These are phyloP conservation scores for Ctenicera cuprea DNA, from an alignment of 2,888 invertebrate species.

Conservation along the genomic window DNA sequence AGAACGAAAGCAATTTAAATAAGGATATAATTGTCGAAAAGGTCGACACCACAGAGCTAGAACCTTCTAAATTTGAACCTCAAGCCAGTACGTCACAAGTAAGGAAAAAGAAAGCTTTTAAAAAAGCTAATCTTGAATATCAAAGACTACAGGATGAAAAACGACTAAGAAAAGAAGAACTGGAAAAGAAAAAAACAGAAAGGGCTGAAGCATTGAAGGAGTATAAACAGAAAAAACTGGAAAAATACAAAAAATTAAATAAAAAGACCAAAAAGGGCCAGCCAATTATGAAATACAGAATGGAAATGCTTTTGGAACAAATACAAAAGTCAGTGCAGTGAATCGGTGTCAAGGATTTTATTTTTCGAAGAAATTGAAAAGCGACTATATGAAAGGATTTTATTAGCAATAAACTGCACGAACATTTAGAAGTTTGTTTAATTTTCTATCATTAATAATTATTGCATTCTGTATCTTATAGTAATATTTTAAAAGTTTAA, in stretches of 20 bases:
- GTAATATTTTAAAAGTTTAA: no score
- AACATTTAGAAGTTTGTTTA: no score
- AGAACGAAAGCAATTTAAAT: slow-evolving; percentile 59
- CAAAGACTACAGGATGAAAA: slow-evolving; percentile 77
- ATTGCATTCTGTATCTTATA: no score
- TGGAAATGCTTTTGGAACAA: slow-evolving; percentile 86
- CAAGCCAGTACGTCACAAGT: slow-evolving; percentile 57
- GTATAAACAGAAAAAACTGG: slow-evolving; percentile 82
- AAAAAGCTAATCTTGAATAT: slow-evolving; percentile 76
- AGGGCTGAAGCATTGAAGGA: slow-evolving; percentile 78
- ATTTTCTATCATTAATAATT: no score
- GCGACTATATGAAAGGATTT: not conserved
- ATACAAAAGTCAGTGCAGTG: slow-evolving; percentile 74
- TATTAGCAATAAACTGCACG: no score
- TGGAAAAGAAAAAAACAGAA: slow-evolving; percentile 75
- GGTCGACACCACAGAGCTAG: not conserved
- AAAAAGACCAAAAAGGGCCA: slow-evolving; percentile 89
- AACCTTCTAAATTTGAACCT: slow-evolving; percentile 8
- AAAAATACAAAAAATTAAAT: slow-evolving; percentile 82
- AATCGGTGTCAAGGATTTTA: no score
- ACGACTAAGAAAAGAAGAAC: slow-evolving; percentile 73
- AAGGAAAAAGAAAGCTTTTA: slow-evolving; percentile 67
- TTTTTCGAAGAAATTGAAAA: slow-evolving; percentile 7
- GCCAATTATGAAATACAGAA: slow-evolving; percentile 88
- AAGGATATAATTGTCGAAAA: slow-evolving; percentile 34